A percentile compares a stretch with the other conserved stretches of the same genome.
phyloP scores from a whole-genome alignment of 2,113 vertebrate species.

The Vanacampus margaritifer region DNA sequence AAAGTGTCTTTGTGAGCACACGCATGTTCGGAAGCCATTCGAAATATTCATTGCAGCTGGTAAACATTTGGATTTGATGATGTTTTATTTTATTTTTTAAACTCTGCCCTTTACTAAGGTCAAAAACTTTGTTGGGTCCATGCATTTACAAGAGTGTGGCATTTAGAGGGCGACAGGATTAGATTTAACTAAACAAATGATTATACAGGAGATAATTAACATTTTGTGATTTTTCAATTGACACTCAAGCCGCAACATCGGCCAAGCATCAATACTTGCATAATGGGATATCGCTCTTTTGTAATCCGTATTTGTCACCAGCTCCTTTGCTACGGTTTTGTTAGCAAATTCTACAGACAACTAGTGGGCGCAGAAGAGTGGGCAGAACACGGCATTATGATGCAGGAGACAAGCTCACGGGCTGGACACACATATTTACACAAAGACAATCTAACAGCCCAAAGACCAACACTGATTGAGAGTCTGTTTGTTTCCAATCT shows the following conservation, averaged over 20 bases:
- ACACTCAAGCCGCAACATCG: neutral
- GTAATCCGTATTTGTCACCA: constrained; percentile 20
- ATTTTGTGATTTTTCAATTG: neutral
- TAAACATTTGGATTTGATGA: neutral
- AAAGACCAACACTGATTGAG: constrained; percentile 47
- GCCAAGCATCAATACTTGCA: neutral
- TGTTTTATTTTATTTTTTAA: neutral
- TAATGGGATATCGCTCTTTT: neutral
- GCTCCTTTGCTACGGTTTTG: constrained; percentile 8
- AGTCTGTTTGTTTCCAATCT: constrained; percentile 63
- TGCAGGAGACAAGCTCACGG: constrained; percentile 25
- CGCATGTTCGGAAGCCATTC: no score
- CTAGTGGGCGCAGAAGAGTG: constrained; percentile 43
- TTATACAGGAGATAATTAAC: neutral
- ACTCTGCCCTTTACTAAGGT: neutral
- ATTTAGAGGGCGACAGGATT: neutral
- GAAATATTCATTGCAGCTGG: neutral
- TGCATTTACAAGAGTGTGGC: neutral
- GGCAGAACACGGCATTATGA: constrained; percentile 43
- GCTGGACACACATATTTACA: constrained; percentile 39
- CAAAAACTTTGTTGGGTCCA: neutral
- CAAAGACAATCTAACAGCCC: constrained; percentile 43
- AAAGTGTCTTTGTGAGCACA: no score
- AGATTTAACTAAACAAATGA: neutral
- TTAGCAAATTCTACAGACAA: constrained; percentile 31